Percentiles rank a stretch among this genome's conserved stretches.
These are phyloP conservation scores for Orientallactaga sibirica DNA, from an alignment of 2,797 vertebrate genomes.

Conservation along the genomic window DNA sequence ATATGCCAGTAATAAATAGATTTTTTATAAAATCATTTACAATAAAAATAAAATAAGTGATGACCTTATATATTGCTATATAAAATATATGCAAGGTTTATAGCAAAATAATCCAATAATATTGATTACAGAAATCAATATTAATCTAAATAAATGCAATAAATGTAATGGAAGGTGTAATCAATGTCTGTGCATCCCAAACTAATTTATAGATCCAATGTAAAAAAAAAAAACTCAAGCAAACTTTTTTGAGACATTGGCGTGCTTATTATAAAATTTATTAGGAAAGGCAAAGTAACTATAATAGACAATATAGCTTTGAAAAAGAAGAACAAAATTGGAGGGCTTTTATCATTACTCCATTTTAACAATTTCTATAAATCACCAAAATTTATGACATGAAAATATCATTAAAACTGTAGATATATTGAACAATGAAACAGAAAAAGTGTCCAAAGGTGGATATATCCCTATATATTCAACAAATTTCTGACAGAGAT, in stretches of 20 bases:
- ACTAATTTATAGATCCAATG: background rate
- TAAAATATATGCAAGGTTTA: background rate
- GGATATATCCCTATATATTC: background rate
- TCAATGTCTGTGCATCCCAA: background rate
- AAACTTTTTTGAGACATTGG: background rate
- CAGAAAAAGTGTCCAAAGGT: background rate
- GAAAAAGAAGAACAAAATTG: background rate
- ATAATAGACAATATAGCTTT: background rate
- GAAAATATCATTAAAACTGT: background rate
- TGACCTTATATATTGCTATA: background rate
- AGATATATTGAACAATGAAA: background rate
- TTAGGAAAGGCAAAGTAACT: background rate
- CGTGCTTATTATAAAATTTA: background rate
- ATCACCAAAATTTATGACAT: background rate
- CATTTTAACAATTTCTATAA: background rate
- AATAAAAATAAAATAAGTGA: background rate
- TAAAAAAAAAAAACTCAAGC: background rate
- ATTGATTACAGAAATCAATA: background rate
- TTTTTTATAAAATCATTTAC: background rate
- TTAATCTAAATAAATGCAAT: background rate
- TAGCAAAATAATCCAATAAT: background rate
- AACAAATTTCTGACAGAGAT: background rate
- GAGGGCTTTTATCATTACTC: background rate
- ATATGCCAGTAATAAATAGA: background rate
- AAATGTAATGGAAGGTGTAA: background rate